Evolutionary conservation across 1,140 invertebrate species (phyloP), one percentile per base, ranked within the genome.

Genomic region (Tribolium madens): DNA sequence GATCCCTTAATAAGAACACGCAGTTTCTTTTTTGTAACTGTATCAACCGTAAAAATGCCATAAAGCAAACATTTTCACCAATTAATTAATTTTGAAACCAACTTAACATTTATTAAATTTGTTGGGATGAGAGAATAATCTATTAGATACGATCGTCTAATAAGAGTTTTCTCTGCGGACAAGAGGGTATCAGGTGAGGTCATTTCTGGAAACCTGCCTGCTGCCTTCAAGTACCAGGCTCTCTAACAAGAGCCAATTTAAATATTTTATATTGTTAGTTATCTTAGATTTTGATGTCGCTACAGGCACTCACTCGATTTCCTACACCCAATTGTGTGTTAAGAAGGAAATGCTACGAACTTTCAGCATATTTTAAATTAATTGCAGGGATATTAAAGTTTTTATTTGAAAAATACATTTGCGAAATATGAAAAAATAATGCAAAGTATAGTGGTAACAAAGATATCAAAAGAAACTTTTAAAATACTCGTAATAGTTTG

Each of bases 211-310:
- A 52, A 72, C 68, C 13, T n/a, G 64, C n/a, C 1, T 17, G 46
- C 26, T 48, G 68, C 36, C 69, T 47, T 72, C 46, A 52, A 72
- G 70, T 72, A 48, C 13, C 21, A 26, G 46, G 47, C 15, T 71
- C 36, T 13, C 36, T 72, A 52, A 72, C 70, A 72, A 72, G 70
- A 33, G 46, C 70, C 70, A 72, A 72, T 72, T 72, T 72, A 72
- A 72, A 12, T 31, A 71, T 71, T 70, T 46, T 18, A 18, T 71
- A 12, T 72, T 17, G 70, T 72, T 18, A 48, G 70, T 72, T 10
- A 48, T 71, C 36, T 47, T 42, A 18, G 33, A 48, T 71, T 71
- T 46, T 47, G 47, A 57, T 57, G 15, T 57, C 17, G 52, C 17
- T 57, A 57, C 17, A 57, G 6, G 52, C 52, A 57, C 14, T 57